These are phyloP conservation scores for Elaphurus davidianus DNA, from an alignment of 2,113 vertebrate species.

Conservation along the genomic window DNA sequence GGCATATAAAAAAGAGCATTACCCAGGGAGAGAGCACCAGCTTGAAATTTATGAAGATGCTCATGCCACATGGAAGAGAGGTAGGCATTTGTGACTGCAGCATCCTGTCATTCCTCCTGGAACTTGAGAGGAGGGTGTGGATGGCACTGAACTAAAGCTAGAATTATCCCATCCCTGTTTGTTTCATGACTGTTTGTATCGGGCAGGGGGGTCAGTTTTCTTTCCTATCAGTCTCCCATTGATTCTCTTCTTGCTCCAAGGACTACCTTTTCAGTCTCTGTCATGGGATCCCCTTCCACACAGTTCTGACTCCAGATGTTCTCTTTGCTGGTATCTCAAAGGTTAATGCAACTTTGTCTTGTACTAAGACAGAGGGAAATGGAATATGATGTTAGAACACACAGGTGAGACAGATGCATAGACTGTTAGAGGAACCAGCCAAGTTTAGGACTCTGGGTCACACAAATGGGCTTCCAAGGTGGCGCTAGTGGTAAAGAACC, in stretches of 20 bases:
- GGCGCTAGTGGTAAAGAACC: neutral
- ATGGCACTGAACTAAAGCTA: neutral
- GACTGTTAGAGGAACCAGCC: neutral
- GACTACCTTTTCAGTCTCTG: neutral
- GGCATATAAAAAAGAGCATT: neutral
- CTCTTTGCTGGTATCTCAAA: neutral
- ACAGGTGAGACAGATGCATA: neutral
- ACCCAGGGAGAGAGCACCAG: too few species aligned
- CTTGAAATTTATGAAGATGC: neutral
- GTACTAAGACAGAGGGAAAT: neutral
- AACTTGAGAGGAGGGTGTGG: neutral
- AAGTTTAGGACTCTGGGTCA: neutral
- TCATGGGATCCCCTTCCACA: too few species aligned
- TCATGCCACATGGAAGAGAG: neutral
- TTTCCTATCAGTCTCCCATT: neutral
- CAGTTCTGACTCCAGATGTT: neutral
- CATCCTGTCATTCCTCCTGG: neutral
- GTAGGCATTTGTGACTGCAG: fast-evolving
- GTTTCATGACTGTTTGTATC: too few species aligned
- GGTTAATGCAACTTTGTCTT: neutral
- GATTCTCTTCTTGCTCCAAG: neutral
- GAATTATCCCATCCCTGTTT: neutral
- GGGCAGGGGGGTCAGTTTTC: neutral
- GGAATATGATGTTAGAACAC: neutral
- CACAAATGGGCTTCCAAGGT: neutral